A percentile compares a stretch with the other conserved stretches of the same genome.
Evolutionary conservation across 2,113 vertebrate genomes (phyloP).

Genomic region (Amphiprion ocellaris): DNA sequence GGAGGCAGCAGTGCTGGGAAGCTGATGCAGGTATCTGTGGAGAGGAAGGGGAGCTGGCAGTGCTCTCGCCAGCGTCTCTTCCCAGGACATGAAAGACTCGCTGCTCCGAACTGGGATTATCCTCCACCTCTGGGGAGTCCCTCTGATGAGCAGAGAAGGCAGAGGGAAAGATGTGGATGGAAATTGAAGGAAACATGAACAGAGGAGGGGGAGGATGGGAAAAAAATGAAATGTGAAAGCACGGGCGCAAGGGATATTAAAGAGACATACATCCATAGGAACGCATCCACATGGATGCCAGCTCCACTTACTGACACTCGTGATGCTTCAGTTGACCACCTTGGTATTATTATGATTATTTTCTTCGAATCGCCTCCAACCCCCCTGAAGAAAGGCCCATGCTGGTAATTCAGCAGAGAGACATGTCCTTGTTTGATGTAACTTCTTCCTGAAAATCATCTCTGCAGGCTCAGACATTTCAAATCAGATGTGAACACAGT

Average conservation of each 20-base stretch:
- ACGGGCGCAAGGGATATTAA: conserved; percentile 38
- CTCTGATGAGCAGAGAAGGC: conserved; percentile 63
- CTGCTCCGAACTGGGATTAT: conserved; percentile 75
- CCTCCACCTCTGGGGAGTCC: conserved; percentile 69
- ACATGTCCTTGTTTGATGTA: conserved; percentile 52
- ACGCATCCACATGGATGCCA: conserved; percentile 48
- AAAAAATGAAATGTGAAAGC: conserved; percentile 58
- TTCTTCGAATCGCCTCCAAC: conserved; percentile 10
- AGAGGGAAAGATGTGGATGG: conserved; percentile 59
- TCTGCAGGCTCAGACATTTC: conserved; percentile 26
- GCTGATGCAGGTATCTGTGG: conserved; percentile 53
- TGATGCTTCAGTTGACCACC: conserved; percentile 27
- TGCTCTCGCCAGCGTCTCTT: conserved; percentile 64
- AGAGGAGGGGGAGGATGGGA: conserved; percentile 43
- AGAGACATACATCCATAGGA: conserved; percentile 40
- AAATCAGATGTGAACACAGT: conserved; percentile 25
- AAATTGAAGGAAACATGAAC: conserved; percentile 63
- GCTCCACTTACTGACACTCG: conserved; percentile 49
- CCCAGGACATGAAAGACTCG: conserved; percentile 76
- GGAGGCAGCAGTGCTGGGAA: conserved; percentile 16
- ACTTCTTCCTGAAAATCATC: conserved; percentile 48
- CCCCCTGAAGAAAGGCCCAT: conserved; percentile 11
- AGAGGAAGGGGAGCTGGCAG: conserved; percentile 56
- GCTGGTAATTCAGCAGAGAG: conserved; percentile 30
- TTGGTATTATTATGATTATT: conserved; percentile 26